Percentiles rank a stretch among this genome's conserved stretches.
These are phyloP conservation scores for Napeogenes sylphis DNA, from an alignment of 2,888 invertebrate genomes.

Conservation along the genomic window DNA sequence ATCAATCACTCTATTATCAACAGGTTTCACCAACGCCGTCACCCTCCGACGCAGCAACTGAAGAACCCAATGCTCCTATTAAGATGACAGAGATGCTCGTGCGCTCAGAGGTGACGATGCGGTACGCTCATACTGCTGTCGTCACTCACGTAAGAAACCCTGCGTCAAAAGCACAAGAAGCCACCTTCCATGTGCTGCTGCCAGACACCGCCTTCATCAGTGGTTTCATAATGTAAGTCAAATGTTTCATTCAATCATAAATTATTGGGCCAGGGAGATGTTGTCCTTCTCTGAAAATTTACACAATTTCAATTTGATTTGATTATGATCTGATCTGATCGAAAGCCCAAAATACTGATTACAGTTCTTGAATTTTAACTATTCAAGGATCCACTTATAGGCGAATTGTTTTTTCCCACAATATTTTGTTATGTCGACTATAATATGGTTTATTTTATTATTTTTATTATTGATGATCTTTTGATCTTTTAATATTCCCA, in stretches of 20 bases:
- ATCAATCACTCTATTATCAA: conserved; percentile 78
- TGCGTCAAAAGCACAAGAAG: conserved; percentile 78
- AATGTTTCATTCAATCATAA: neutral
- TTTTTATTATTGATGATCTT: no score
- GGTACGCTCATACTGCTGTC: conserved; percentile 82
- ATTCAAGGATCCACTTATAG: no score
- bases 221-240: conserved; percentile 80
- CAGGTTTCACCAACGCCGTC: conserved; percentile 16
- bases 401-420: no score
- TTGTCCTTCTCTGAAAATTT: neutral
- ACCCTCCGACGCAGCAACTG: conserved; percentile 40
- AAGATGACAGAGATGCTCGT: conserved; percentile 80
- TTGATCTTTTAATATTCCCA: no score
- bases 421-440: no score
- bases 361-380: no score
- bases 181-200: conserved; percentile 80
- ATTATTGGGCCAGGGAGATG: no score
- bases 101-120: conserved; percentile 78
- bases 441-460: no score
- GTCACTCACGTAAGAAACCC: conserved; percentile 81
- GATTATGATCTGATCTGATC: no score
- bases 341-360: no score
- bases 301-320: no score
- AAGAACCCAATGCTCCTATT: conserved; percentile 52
- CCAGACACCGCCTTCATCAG: conserved; percentile 85